These are phyloP conservation scores for Ormyrus labotus DNA, from an alignment of 2,888 invertebrate genomes.

Conservation along the genomic window DNA sequence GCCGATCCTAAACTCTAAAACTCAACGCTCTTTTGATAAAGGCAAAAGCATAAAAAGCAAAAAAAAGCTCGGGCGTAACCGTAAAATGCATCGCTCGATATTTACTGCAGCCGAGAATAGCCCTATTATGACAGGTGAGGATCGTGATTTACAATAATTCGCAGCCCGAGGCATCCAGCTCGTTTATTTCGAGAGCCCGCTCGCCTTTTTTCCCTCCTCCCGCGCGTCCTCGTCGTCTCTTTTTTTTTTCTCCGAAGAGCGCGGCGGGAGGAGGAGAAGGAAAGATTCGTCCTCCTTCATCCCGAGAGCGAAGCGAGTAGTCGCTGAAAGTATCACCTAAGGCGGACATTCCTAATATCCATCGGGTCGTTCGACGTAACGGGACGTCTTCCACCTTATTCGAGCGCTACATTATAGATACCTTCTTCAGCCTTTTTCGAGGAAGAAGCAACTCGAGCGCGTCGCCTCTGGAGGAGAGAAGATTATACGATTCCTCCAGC, in stretches of 20 bases:
- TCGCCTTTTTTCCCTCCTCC: slow-evolving; percentile 17
- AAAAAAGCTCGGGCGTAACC: slow-evolving; percentile 30
- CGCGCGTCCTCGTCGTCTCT: background rate
- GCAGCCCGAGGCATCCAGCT: slow-evolving; percentile 51
- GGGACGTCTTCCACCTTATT: slow-evolving; percentile 39
- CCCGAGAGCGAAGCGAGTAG: background rate
- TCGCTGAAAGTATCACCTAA: slow-evolving; percentile 59
- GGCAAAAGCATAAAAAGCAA: background rate
- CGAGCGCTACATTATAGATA: background rate
- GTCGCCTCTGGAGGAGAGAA: slow-evolving; percentile 35
- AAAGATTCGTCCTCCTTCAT: background rate
- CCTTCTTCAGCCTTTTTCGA: background rate
- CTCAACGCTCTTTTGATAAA: slow-evolving; percentile 20
- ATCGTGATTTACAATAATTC: slow-evolving; percentile 61
- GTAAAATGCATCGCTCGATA: slow-evolving; percentile 51
- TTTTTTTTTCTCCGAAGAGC: too few species aligned
- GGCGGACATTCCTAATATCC: slow-evolving; percentile 61
- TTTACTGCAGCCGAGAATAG: slow-evolving; percentile 52
- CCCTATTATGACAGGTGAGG: slow-evolving; percentile 56
- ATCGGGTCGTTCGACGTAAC: slow-evolving; percentile 58
- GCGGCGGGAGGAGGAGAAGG: background rate
- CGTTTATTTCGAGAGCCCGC: slow-evolving; percentile 57
- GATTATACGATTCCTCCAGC: slow-evolving; percentile 51
- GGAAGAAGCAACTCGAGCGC: background rate
- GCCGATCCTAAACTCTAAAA: slow-evolving; percentile 28